Evolutionary conservation across 2,797 vertebrate genomes (phyloP), one percentile per base, ranked within the genome.

Genomic region (Lacerta bilineata): DNA sequence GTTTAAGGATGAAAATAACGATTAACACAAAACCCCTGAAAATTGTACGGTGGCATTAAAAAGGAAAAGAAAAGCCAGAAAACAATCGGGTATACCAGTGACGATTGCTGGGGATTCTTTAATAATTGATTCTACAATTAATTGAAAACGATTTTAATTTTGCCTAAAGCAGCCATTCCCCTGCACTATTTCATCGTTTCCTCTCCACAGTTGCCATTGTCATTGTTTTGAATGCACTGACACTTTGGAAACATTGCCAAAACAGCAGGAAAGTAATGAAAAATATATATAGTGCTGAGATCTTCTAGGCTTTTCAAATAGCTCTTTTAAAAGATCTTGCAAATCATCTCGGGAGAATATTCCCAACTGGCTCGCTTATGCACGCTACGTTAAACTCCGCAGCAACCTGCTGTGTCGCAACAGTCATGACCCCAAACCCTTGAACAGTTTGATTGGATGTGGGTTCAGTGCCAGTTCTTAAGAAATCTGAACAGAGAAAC

Each of bases 81-180:
- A 90, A 89, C 77, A 81, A 0, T 36, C 33, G 74, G 3, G 33
- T 25, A 0, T 87, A 91, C 84, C 66, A 76, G 29, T 80, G 89
- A 85, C 9, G 79, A 91, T 85, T 89, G 61, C 71, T 86, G 81
- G 87, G 71, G 41, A 0, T 84, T 90, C 90, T 93, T 94, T 76
- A 92, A 94, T 94, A 92, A 92, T 93, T 94, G 91, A 94, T 88
- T 92, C 66, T 78, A 88, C 89, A 91, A 85, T 93, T 93, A 94
- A 93, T 66, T 39, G 68, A 76, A 71, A 2, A 86, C 91, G 93
- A 82, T 93, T 95, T 94, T 93, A 90, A 94, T 95, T 92, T 86
- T 2, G 41, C 86, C 90, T 93, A 87, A 91, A 87, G 93, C 91
- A 89, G 50, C 85, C 55, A 84, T 89, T 90, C 72, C 36, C 80